A percentile compares a stretch with the other conserved stretches of the same genome.
Conservation (phyloP, 2,888 invertebrate genomes). For the Scaeva pyrastri region DNA sequence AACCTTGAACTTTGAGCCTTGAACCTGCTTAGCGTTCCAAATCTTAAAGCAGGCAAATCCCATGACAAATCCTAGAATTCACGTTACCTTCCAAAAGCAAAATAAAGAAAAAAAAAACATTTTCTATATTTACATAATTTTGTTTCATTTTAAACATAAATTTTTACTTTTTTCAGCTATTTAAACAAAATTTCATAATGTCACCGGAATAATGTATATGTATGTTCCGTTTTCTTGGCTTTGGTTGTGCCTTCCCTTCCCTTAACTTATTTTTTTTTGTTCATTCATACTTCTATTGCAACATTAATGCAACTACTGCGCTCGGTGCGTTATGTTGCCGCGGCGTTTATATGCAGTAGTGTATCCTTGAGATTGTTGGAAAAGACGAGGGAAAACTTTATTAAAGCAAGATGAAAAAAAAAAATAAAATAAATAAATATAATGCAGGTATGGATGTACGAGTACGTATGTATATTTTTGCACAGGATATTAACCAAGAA, state of each 20-base stretch:
- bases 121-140: neutral
- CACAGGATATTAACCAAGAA: slow-evolving; percentile 61
- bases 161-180: slow-evolving; percentile 3
- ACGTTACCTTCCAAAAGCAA: too few relatives aligned
- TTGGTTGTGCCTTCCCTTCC: neutral
- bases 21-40: too few relatives aligned
- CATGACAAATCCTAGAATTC: too few relatives aligned
- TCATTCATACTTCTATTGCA: neutral
- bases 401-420: neutral
- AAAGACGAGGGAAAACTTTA: slow-evolving; percentile 18
- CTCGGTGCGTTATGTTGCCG: neutral
- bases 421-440: neutral
- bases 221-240: slow-evolving; percentile 13
- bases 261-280: neutral
- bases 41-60: too few relatives aligned
- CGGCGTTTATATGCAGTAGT: neutral
- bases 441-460: neutral
- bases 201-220: slow-evolving; percentile 18
- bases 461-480: slow-evolving; percentile 20
- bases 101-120: too few relatives aligned
- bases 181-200: slow-evolving; percentile 19
- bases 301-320: slow-evolving; percentile 12
- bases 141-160: neutral
- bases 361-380: neutral
- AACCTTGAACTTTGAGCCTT: too few relatives aligned